Base-by-base conservation (phyloP, 2,888 invertebrate genomes). In the Drosophila leonis region DNA sequence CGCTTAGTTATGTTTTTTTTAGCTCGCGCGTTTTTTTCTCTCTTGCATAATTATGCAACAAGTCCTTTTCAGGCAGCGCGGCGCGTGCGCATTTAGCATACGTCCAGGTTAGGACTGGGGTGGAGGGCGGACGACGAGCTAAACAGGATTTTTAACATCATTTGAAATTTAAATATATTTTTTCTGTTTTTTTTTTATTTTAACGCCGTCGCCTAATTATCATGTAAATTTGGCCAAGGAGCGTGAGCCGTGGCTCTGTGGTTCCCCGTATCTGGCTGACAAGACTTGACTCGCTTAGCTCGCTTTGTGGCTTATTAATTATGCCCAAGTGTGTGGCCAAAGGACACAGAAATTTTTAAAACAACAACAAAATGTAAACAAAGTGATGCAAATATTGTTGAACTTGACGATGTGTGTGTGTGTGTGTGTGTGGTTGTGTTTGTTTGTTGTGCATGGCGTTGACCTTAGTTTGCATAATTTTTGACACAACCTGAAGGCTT, bases 41-140 rank as follows among this genome's bases (percentile, higher is more conserved):
- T 64, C 75, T 83, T 80, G 88, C 86, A 85, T 86, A 88, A 86
- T 90, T 90, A 90, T 90, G 90, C 91, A 90, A 90, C 89, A 90
- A 90, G 91, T 90, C 89, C 91, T 90, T 88, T 78, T 77, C 62
- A 63, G 66, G 52, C 65, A 76, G 76, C 71, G 82, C 82, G 91
- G 80, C 91, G 91, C 91, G 91, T 91, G 91, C 91, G 92, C 90
- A 87, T 83, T 90, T 91, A 84, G 89, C 91, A 90, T 91, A 90
- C 55, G 57, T 65, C 52, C 55, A 44, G 51, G 7, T 18, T 29
- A 37, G 49, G 59, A 18, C 35, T 35, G 35, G 39, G n/a, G 59
- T 10, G 37, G 46, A 24, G 31, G 52, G 29, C 4, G 29, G 46
- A 9, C 24, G 65, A 5, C 49, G 55, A 42, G 61, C 75, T 39